These are phyloP conservation scores for Drosophila willistoni DNA, from an alignment of 1,140 invertebrate species.

Conservation along the genomic window DNA sequence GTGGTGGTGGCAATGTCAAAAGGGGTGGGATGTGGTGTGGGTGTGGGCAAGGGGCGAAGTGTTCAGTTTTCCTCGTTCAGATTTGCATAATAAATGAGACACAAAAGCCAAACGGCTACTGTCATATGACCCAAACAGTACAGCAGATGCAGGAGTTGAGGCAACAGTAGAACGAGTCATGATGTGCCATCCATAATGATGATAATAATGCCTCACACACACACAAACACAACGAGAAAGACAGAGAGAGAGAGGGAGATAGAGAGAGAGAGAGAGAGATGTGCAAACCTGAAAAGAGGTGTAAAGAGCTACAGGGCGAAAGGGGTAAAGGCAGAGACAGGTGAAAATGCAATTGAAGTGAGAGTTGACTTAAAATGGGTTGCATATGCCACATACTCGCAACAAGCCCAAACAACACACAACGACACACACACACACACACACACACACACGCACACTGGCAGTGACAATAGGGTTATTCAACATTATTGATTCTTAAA, in stretches of 20 bases:
- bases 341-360: conserved; percentile 24
- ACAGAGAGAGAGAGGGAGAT: too few species aligned
- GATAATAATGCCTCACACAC: conserved; percentile 72
- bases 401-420: conserved; percentile 34
- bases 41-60: conserved; percentile 11
- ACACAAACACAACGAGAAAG: conserved; percentile 23
- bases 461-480: not conserved
- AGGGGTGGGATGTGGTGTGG: not conserved
- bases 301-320: conserved; percentile 21
- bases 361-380: conserved; percentile 48
- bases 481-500: not conserved
- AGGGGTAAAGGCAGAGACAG: conserved; percentile 11
- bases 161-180: conserved; percentile 41
- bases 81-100: conserved; percentile 80
- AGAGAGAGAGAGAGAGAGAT: not conserved
- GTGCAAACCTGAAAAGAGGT: conserved; percentile 36
- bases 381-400: conserved; percentile 42
- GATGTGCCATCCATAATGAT: conserved; percentile 77
- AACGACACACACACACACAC: conserved; percentile 18
- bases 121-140: conserved; percentile 59
- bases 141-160: not conserved
- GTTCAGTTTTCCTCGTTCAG: conserved; percentile 33
- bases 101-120: conserved; percentile 76
- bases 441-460: conserved; percentile 1
- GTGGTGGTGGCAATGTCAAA: not conserved